Base-by-base conservation (phyloP, 2,888 invertebrate species). In the Leucophenga maculata region DNA sequence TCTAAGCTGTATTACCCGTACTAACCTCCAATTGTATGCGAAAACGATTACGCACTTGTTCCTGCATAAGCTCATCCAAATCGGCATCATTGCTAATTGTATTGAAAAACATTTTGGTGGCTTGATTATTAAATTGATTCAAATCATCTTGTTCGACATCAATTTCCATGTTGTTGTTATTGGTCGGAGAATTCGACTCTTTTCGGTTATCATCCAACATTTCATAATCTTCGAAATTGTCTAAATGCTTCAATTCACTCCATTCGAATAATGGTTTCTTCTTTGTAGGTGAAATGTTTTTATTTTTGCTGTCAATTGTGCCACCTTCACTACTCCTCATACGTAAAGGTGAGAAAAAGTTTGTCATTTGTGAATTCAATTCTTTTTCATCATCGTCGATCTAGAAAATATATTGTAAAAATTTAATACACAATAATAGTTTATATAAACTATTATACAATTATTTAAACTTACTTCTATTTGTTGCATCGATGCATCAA, bases 131-230 rank as follows among this genome's bases (percentile, higher is more conserved):
- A 50, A 50, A 50, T 50, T 50, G 50, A 31, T 20, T n/a, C 20
- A 9, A 62, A 8, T 39, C n/a, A 20, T 16, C 62, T 62, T 62
- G 22, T 26, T 55, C 32, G n/a, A 32, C n/a, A 62, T 39, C n/a
- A 6, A 32, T 13, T 4, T 39, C 39, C 39, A 39, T 39, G 8
- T 44, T 26, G 14, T 26, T 55, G 14, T 11, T 20, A 22, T 22
- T 26, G 22, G 48, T 48, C 13, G n/a, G 52, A 9, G 18, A 52
- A 52, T 31, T 59, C n/a, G 32, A 22, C 1, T 55, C 11, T 32
- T 39, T n/a, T 16, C 13, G 32, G n/a, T 82, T 86, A 71, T 78
- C 83, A 8, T 86, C 69, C 4, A 83, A 76, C 87, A 88, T 39
- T 81, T 82, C 26, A 78, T 73, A 9, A 84, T 82, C 14, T 75